These are phyloP conservation scores for Tragelaphus oryx DNA, from an alignment of 2,797 vertebrate species.

Conservation along the genomic window DNA sequence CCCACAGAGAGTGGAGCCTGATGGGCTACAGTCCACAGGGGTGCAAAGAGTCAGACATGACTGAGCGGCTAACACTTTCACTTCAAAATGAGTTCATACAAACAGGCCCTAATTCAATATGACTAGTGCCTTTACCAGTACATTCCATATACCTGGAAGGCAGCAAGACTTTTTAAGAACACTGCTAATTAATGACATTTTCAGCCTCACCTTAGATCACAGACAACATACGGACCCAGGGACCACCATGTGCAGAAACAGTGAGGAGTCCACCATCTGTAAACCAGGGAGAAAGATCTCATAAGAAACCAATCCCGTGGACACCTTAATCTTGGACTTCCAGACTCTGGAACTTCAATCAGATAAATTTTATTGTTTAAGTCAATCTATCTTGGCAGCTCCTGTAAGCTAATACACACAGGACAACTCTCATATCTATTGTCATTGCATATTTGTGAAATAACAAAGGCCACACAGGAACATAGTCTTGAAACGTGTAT, in stretches of 20 bases:
- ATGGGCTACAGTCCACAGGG: background rate
- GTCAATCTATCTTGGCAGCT: background rate
- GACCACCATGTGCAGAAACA: background rate
- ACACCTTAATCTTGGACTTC: background rate
- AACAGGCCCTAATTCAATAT: background rate
- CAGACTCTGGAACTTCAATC: background rate
- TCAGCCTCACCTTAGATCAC: background rate
- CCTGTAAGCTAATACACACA: background rate
- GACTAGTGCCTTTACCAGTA: background rate
- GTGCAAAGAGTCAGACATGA: rapidly evolving
- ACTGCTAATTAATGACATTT: constrained; percentile 40
- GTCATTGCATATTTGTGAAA: background rate
- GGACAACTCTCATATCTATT: background rate
- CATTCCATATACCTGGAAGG: background rate
- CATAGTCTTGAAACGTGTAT: background rate
- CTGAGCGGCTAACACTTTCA: background rate
- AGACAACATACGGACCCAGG: background rate
- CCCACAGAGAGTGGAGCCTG: background rate
- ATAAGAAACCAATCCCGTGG: background rate
- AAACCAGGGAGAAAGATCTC: background rate
- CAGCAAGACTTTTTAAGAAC: background rate
- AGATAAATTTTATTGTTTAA: background rate
- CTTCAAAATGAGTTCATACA: background rate
- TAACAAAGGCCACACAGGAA: background rate
- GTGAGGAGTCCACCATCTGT: background rate